These are phyloP conservation scores for Ceyx margarethae DNA, from an alignment of 2,113 vertebrate genomes.

Conservation along the genomic window DNA sequence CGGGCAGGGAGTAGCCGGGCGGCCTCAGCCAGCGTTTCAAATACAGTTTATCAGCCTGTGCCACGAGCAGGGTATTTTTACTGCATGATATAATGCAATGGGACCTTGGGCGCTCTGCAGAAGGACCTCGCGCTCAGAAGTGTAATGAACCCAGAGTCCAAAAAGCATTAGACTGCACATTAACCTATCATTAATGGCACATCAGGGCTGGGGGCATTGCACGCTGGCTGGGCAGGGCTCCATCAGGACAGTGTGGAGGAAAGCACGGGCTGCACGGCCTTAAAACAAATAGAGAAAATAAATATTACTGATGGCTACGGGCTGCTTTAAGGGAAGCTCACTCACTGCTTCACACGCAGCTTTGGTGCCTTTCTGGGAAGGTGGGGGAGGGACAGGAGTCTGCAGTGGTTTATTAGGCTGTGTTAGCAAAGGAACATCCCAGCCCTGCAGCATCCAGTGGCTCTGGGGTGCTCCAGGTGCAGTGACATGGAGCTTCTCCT, in stretches of 20 bases:
- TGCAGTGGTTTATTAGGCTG: background rate
- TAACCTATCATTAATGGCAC: constrained; percentile 85
- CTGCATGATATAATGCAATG: constrained; percentile 83
- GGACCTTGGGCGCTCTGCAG: constrained; percentile 79
- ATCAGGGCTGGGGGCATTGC: constrained; percentile 82
- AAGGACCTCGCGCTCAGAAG: constrained; percentile 82
- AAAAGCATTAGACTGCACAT: constrained; percentile 82
- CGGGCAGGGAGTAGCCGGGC: constrained; percentile 31
- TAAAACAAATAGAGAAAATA: constrained; percentile 76
- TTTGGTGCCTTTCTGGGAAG: background rate
- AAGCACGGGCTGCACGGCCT: constrained; percentile 69
- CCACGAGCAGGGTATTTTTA: constrained; percentile 82
- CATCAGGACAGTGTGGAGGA: constrained; percentile 76
- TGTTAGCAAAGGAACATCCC: background rate
- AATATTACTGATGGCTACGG: constrained; percentile 71
- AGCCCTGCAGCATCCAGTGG: background rate
- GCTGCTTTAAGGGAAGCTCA: constrained; percentile 64
- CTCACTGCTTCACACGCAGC: constrained; percentile 5
- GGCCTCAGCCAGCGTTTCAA: constrained; percentile 78
- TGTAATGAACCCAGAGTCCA: constrained; percentile 82
- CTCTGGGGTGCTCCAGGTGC: background rate
- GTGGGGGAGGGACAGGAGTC: background rate
- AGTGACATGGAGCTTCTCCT: background rate
- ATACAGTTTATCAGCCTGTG: constrained; percentile 85
- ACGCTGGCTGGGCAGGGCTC: constrained; percentile 80